Base-by-base conservation (phyloP, 2,888 invertebrate genomes). In the Eledona agricola region DNA sequence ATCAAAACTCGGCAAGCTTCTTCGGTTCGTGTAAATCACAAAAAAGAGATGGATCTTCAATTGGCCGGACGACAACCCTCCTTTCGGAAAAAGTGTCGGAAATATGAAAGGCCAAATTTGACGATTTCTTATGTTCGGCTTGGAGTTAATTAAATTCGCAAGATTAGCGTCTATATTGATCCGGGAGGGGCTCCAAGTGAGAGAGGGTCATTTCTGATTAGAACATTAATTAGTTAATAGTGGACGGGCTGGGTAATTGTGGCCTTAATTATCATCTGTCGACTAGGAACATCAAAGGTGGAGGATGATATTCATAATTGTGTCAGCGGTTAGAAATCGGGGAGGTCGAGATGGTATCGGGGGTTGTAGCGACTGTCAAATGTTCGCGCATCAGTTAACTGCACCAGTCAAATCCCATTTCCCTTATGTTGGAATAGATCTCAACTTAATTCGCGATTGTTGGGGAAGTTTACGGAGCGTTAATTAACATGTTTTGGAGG, bases 371-470 rank as follows among this genome's bases (percentile, higher is more conserved):
- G 20, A 47, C 47, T 38, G 42, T 43, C 52, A 46, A 31, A 37
- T 47, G 26, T 51, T 38, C 43, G 25, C 35, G 43, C 28, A 31
- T 32, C 42, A 50, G 50, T 50, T 50, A 15, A 50, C 34, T 34
- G 12, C 20, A 32, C 25, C 25, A 45, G 32, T 32, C 45, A 45
- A 45, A 32, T 45, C 45, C 12, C 17, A 13, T 26, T n/a, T 40
- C 40, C 45, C 45, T 20, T 23, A 45, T 45, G 45, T 45, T 22
- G 15, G 34, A 45, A 45, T 45, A 25, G 45, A 45, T 34, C 25
- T 34, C 16, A 25, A 45, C 32, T 45, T 26, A 26, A 34, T 34
- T 32, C 45, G 16, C 45, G 34, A 45, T 34, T 45, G 45, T 45
- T 32, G 32, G 16, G n/a, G 16, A 45, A 45, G 32, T 45, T 45